Percentiles rank a stretch among this genome's conserved stretches.
Evolutionary conservation across 2,113 vertebrate genomes (phyloP).

Genomic region (Centropus bengalensis): DNA sequence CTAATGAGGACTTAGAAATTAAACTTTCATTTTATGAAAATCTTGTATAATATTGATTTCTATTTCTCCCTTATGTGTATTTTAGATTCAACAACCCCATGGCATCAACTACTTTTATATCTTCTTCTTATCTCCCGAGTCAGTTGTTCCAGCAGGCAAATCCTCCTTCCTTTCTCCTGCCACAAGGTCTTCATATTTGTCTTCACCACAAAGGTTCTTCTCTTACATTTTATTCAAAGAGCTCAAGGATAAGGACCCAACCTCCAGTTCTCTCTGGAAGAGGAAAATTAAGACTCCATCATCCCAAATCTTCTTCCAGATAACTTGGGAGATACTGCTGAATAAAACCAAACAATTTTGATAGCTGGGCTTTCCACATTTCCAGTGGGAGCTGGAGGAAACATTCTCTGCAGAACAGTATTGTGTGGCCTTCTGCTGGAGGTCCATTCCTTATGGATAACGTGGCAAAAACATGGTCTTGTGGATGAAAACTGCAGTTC

Average conservation of each 20-base stretch:
- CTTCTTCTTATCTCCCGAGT: not conserved
- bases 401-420: not conserved
- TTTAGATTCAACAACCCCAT: conserved; percentile 49
- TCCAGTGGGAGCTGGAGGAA: not conserved
- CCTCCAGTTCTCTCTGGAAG: not conserved
- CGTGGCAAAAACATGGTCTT: not conserved
- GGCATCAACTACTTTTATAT: conserved; percentile 23
- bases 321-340: not conserved
- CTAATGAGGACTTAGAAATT: not conserved
- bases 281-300: not conserved
- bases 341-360: not conserved
- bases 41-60: not conserved
- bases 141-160: not conserved
- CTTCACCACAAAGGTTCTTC: not conserved
- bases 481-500: conserved; percentile 27
- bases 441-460: not conserved
- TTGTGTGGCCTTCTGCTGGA: not conserved
- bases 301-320: not conserved
- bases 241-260: not conserved
- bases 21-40: not conserved
- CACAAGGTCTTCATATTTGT: not conserved
- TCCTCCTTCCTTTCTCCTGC: not conserved
- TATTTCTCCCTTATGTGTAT: conserved; percentile 20
- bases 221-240: not conserved
- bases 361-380: not conserved